phyloP scores from a whole-genome alignment of 2,113 vertebrate species.

The Oreochromis aureus region DNA sequence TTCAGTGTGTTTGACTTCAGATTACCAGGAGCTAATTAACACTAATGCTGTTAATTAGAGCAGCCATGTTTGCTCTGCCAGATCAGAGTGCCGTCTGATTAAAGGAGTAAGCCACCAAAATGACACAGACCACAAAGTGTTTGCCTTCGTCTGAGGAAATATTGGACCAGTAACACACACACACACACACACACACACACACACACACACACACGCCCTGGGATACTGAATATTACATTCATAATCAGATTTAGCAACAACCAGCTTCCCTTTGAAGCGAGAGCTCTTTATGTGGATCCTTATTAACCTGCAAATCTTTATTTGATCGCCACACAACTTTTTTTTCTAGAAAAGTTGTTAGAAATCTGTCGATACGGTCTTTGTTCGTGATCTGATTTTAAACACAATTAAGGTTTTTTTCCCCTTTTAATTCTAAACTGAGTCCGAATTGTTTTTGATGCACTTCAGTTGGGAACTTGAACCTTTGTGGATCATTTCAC shows the following conservation, averaged over 20 bases:
- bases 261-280: background rate
- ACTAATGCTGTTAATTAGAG: conserved; percentile 5
- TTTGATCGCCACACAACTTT: background rate
- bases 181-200: background rate
- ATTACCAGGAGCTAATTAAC: conserved; percentile 1
- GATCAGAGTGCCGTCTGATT: conserved; percentile 17
- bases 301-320: background rate
- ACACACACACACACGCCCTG: background rate
- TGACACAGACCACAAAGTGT: background rate
- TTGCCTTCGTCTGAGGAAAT: conserved; percentile 8
- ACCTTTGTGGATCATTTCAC: background rate
- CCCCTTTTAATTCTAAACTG: background rate
- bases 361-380: background rate
- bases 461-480: fast-evolving
- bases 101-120: conserved; percentile 19
- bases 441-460: background rate
- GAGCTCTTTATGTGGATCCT: background rate
- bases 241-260: background rate
- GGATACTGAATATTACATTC: background rate
- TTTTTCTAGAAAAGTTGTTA: background rate
- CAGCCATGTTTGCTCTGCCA: conserved; percentile 8
- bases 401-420: background rate
- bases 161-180: background rate
- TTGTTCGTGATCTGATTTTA: background rate
- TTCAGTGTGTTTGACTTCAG: background rate